Percentiles rank a stretch among this genome's conserved stretches.
Evolutionary conservation across 2,113 vertebrate genomes (phyloP).

Genomic region (Mustelus asterias): DNA sequence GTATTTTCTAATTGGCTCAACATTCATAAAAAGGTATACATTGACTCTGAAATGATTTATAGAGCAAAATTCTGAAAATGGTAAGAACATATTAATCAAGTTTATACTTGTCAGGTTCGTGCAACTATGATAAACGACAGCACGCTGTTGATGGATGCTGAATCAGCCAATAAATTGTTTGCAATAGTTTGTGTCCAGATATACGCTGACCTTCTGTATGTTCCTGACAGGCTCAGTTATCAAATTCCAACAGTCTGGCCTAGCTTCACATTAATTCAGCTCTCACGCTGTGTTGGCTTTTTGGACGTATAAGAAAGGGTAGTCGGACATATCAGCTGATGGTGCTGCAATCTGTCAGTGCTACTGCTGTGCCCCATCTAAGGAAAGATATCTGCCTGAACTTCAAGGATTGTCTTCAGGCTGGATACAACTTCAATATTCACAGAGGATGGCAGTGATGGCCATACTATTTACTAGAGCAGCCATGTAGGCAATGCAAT

Average conservation of each 20-base stretch:
- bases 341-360: constrained; percentile 22
- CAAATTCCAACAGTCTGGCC: constrained; percentile 48
- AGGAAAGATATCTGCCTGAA: constrained; percentile 8
- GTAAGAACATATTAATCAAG: constrained; percentile 54
- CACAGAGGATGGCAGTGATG: not conserved
- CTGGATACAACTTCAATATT: not conserved
- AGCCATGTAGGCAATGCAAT: not conserved
- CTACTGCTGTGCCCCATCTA: constrained; percentile 7
- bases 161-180: constrained; percentile 52
- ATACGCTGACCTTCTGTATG: constrained; percentile 51
- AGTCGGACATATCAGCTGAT: constrained; percentile 2
- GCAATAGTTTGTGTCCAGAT: constrained; percentile 46
- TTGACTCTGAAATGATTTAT: constrained; percentile 48
- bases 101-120: constrained; percentile 51
- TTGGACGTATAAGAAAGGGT: constrained; percentile 26
- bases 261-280: constrained; percentile 20
- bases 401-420: not conserved
- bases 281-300: constrained; percentile 30
- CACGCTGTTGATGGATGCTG: constrained; percentile 48
- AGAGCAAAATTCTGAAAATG: constrained; percentile 49
- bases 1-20: constrained; percentile 19
- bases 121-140: constrained; percentile 52
- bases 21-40: not conserved
- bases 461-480: not conserved
- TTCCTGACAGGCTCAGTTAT: constrained; percentile 54